A percentile compares a stretch with the other conserved stretches of the same genome.
phyloP scores from a whole-genome alignment of 30 jellyfish, hydroid and myxozoan species.

The Mastigias papua region DNA sequence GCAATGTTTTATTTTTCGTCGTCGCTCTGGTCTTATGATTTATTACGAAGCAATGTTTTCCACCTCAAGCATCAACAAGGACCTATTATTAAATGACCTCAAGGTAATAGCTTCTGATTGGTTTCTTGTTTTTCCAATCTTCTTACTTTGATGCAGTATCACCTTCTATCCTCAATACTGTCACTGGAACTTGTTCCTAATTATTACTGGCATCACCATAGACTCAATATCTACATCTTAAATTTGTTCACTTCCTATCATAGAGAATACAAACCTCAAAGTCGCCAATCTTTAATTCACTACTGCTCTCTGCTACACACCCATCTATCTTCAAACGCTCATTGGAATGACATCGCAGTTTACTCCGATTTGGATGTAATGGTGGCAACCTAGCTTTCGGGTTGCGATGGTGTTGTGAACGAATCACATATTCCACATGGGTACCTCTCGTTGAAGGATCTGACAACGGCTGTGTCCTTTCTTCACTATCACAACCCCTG shows the following conservation, averaged over 20 bases:
- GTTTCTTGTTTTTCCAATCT: too few relatives aligned
- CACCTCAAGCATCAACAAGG: too few relatives aligned
- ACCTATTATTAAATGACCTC: too few relatives aligned
- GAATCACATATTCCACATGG: not conserved
- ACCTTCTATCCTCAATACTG: too few relatives aligned
- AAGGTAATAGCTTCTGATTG: too few relatives aligned
- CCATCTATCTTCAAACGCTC: not conserved
- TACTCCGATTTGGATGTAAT: not conserved
- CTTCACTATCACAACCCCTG: not conserved
- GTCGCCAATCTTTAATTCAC: not conserved
- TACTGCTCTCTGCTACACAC: not conserved
- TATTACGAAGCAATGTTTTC: too few relatives aligned
- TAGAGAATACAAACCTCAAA: not conserved
- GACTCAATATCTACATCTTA: not conserved
- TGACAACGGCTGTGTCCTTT: not conserved
- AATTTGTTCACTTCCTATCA: not conserved
- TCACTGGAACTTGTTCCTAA: too few relatives aligned
- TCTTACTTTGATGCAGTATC: too few relatives aligned
- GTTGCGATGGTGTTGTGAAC: not conserved
- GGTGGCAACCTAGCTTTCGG: not conserved
- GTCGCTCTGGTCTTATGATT: too few relatives aligned
- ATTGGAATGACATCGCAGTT: not conserved
- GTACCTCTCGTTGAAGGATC: not conserved
- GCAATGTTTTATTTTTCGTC: too few relatives aligned
- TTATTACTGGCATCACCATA: too few relatives aligned